Evolutionary conservation across 2,888 invertebrate genomes (phyloP), one percentile per base, ranked within the genome.

Genomic region (Cheilosia pagana): DNA sequence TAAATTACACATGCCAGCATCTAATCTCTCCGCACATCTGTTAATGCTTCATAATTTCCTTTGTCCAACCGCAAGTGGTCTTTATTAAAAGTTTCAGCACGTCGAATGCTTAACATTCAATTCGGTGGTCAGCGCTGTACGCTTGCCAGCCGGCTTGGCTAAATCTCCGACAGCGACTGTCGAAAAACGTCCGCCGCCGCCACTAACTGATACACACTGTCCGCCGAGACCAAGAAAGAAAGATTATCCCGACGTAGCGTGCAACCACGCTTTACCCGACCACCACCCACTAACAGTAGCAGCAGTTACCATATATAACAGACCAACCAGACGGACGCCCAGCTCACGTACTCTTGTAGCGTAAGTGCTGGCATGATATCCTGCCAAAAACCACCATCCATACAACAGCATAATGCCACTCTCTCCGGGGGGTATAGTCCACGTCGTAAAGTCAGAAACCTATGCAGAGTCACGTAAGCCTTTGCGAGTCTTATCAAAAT

Each of bases 391-490:
- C 81, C 67, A 81, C 65, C 65, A 55, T 28, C 60, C 50, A 67
- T 65, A 14, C 63, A 62, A 62, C 28, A 50, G 8, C 19, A 53
- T n/a, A 10, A 57, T 31, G 21, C 16, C n/a, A 53, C 57, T 48
- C 74, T 35, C 28, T n/a, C n/a, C n/a, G 7, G 39, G 19, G 16
- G 43, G 48, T 16, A 25, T 45, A 52, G 63, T 48, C 16, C 59
- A 39, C 57, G 71, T 70, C 79, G 52, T 63, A 52, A 67, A 71
- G 81, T 81, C 81, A 85, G 71, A 62, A 75, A 62, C 63, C 82
- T 65, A 71, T 71, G 67, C 75, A 62, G 57, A 71, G 85, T 81
- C 85, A 85, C 85, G 81, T 85, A 85, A 76, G 67, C 81, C 52
- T 67, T 76, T 81, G 65, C 71, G 70, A 75, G 65, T 81, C 75